Evolutionary conservation across 2,888 invertebrate species (phyloP), one percentile per base, ranked within the genome.

Genomic region (Plagodis pulveraria): DNA sequence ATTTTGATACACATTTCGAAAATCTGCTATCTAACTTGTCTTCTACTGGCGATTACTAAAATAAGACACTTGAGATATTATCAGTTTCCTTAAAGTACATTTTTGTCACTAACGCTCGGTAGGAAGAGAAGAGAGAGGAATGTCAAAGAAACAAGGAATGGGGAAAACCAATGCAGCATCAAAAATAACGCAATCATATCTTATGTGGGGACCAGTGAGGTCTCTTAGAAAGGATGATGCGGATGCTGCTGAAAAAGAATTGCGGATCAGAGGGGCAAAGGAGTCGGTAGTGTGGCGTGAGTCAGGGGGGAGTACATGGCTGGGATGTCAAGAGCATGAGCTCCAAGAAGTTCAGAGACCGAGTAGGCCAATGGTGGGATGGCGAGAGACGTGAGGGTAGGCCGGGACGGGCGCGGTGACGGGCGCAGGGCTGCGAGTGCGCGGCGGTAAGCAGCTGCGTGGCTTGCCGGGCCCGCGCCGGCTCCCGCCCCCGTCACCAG

Each of bases 281-380:
- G 86, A 22, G 89, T 84, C 6, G 91, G 94, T 74, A 91, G 82
- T 45, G 95, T 94, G 91, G 96, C 95, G 83, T 96, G 95, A 55
- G 96, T 95, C 63, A 96, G 93, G n/a, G 95, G 93, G 34, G 94
- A 93, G 70, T 95, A 94, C 51, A 96, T 93, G 58, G 96, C 93
- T 62, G 95, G 94, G 77, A 96, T 95, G 81, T 97, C 97, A 51
- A 97, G 94, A 10, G 96, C 94, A 63, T 94, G 94, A 50, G 92
- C 91, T 45, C 96, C 96, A 56, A 97, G 93, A 67, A 82, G 88
- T 61, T 91, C 92, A 89, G 95, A 76, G 81, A 93, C 80, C 81
- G 93, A 85, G 93, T 91, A 84, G 73, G 89, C 77, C 73, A 91
- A 87, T 40, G 93, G 90, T 6, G 91, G 90, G 51, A 90, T 80